These are phyloP conservation scores for Rhopalosiphum maidis DNA, from an alignment of 1,140 invertebrate species.

Conservation along the genomic window DNA sequence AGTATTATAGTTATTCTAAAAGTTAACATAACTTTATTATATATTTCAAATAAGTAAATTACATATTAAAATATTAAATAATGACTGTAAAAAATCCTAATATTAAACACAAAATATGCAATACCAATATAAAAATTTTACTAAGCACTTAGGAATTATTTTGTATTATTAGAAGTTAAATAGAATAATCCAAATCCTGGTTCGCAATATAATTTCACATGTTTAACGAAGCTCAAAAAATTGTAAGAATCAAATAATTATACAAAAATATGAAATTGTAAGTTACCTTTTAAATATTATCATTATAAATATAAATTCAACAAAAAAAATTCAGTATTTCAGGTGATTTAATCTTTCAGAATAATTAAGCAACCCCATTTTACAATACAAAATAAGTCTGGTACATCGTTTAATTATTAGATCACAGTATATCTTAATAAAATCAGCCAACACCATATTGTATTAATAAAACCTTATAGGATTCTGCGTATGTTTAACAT, in stretches of 20 bases:
- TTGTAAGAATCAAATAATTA: background rate
- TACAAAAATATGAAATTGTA: background rate
- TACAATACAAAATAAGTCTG: background rate
- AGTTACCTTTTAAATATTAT: background rate
- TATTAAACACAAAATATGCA: background rate
- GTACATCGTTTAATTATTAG: background rate
- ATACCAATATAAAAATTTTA: background rate
- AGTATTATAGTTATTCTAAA: background rate
- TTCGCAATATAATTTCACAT: background rate
- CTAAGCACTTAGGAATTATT: background rate
- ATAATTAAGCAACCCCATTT: background rate
- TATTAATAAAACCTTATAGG: background rate
- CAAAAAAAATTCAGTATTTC: background rate
- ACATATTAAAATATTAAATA: background rate
- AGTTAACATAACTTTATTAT: background rate
- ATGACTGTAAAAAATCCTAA: background rate
- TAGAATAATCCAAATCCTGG: background rate
- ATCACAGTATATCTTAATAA: background rate
- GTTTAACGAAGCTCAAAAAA: background rate
- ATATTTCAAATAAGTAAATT: background rate
- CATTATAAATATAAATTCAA: background rate
- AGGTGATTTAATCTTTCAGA: background rate
- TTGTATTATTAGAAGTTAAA: background rate
- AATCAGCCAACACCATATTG: background rate
- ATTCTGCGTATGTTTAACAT: background rate